phyloP scores from a whole-genome alignment of 2,888 invertebrate genomes.

The Ditula angustiorana region DNA sequence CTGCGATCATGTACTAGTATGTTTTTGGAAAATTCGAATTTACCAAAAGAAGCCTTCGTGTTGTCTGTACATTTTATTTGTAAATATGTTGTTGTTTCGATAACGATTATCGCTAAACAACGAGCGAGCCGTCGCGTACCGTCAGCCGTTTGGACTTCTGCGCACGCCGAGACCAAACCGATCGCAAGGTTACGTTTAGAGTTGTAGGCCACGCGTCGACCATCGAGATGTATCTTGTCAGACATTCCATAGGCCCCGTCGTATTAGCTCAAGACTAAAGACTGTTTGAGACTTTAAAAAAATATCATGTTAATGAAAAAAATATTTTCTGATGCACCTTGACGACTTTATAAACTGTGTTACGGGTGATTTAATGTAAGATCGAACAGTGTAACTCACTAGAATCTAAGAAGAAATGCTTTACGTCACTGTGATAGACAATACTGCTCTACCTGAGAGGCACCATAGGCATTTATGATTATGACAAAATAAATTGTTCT shows the following conservation, averaged over 20 bases:
- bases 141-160: slow-evolving; percentile 79
- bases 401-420: slow-evolving; percentile 85
- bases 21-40: slow-evolving; percentile 68
- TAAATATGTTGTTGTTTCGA: slow-evolving; percentile 76
- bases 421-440: slow-evolving; percentile 84
- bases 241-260: slow-evolving; percentile 80
- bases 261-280: slow-evolving; percentile 82
- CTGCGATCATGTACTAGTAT: slow-evolving; percentile 50
- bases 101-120: slow-evolving; percentile 77
- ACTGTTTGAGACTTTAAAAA: slow-evolving; percentile 79
- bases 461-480: slow-evolving; percentile 72
- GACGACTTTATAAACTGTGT: slow-evolving; percentile 78
- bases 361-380: slow-evolving; percentile 82
- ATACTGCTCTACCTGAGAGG: slow-evolving; percentile 77
- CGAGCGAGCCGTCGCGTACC: slow-evolving; percentile 73
- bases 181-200: slow-evolving; percentile 41
- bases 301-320: slow-evolving; percentile 69
- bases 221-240: slow-evolving; percentile 60
- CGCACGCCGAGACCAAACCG: slow-evolving; percentile 63
- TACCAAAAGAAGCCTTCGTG: slow-evolving; percentile 72
- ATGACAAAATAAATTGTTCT: slow-evolving; percentile 54
- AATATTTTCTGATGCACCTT: slow-evolving; percentile 83
- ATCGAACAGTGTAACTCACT: slow-evolving; percentile 81
- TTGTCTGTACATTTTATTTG: slow-evolving; percentile 76
- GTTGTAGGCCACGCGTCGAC: slow-evolving; percentile 38